These are phyloP conservation scores for Oryzias woworae DNA, from an alignment of 2,113 vertebrate genomes.

Conservation along the genomic window DNA sequence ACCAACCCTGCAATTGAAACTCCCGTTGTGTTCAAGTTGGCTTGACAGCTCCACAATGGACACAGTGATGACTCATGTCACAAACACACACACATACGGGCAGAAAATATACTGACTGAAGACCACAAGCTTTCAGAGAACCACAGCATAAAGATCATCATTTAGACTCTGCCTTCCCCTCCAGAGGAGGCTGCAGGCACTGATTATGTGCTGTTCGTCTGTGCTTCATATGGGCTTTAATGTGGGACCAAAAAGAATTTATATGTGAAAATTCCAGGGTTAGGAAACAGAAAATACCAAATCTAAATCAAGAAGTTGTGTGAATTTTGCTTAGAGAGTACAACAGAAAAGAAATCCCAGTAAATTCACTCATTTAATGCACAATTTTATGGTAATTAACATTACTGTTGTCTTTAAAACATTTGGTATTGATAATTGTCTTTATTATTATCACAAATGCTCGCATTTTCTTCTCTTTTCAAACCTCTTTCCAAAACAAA, in stretches of 20 bases:
- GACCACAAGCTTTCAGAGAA: conserved; percentile 61
- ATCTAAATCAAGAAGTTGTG: too few relatives aligned
- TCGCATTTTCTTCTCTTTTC: too few relatives aligned
- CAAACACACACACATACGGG: conserved; percentile 32
- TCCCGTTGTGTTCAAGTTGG: conserved; percentile 47
- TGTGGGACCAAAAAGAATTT: conserved; percentile 34
- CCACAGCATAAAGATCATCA: conserved; percentile 69
- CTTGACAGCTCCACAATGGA: conserved; percentile 59
- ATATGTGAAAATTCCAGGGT: conserved; percentile 22
- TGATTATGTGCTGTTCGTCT: conserved; percentile 66
- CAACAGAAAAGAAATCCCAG: too few relatives aligned
- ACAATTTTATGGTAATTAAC: not conserved
- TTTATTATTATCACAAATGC: not conserved
- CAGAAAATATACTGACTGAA: conserved; percentile 47
- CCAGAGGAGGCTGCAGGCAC: conserved; percentile 60
- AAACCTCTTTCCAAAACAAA: too few relatives aligned
- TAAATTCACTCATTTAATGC: too few relatives aligned
- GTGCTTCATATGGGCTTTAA: conserved; percentile 25
- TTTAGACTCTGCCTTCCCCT: conserved; percentile 50
- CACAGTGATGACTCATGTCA: conserved; percentile 49
- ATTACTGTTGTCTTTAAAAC: not conserved
- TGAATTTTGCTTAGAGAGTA: too few relatives aligned
- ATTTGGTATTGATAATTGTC: not conserved
- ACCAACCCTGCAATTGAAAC: conserved; percentile 54
- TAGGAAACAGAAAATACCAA: not conserved